Base-by-base conservation (phyloP, 2,888 invertebrate genomes). In the Liopterus haemorrhoidalis region DNA sequence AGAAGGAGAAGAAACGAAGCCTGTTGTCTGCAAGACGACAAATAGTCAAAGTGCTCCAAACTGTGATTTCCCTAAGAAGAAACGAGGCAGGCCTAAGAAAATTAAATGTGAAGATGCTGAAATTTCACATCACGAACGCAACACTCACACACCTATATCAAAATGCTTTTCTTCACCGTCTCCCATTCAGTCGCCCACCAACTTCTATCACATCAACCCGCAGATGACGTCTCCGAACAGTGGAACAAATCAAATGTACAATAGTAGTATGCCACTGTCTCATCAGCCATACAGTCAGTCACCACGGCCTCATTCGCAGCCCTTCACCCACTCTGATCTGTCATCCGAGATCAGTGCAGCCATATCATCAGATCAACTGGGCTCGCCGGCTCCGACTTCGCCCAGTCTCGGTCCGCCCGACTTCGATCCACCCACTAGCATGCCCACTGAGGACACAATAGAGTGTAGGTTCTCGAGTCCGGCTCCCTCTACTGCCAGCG, bases 51-150 rank as follows among this genome's bases (percentile, higher is more conserved):
- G 14, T 27, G 28, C 24, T 60, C 62, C 65, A 38, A 72, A 70
- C 59, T 72, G 71, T 50, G 78, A 77, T 62, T 79, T 83, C 50
- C 82, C 85, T 50, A 90, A 90, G 70, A 91, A 91, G 69, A 90
- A 91, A 63, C 71, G 91, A 18, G 90, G 91, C 14, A 74, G 90
- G 49, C 90, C 91, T 49, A 91, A 91, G 70, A 92, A 91, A 70
- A 81, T 88, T 12, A 78, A 85, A 51, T 75, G 79, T 36, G 79
- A 80, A 60, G 78, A 76, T 54, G 73, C 72, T 54, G 76, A 76
- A 61, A 73, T 57, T 39, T 55, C 58, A 46, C 48, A 50, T 39
- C 49, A 30, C 25, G 62, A 64, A 48, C 64, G 64, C 49, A 67
- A 66, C 59, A 66, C 69, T 56, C 64, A 69, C 52, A 67, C 66